Evolutionary conservation across 2,113 vertebrate species (phyloP).

Genomic region (Crotalus tigris): DNA sequence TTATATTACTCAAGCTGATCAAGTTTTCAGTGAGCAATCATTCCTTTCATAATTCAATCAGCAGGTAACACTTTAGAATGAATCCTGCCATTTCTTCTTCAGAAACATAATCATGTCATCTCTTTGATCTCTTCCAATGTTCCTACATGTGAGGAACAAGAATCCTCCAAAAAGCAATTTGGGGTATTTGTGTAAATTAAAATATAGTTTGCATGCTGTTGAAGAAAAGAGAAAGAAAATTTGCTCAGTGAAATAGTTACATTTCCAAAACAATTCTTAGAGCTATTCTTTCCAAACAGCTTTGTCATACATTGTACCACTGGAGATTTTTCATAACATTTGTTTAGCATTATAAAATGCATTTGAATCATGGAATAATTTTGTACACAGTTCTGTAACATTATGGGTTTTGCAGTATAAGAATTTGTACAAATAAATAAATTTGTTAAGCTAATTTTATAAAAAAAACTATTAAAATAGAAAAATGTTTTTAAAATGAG

Average conservation of each 20-base stretch:
- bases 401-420: background rate
- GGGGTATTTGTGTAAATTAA: background rate
- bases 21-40: background rate
- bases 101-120: slow-evolving; percentile 34
- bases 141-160: background rate
- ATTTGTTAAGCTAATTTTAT: background rate
- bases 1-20: background rate
- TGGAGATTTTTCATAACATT: background rate
- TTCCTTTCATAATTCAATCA: slow-evolving; percentile 11
- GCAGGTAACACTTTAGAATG: slow-evolving; percentile 27
- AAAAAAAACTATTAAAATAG: background rate
- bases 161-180: slow-evolving; percentile 23
- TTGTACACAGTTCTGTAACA: background rate
- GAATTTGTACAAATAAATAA: background rate
- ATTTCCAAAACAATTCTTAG: background rate
- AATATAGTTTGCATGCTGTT: background rate
- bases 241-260: background rate
- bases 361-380: background rate
- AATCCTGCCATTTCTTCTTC: slow-evolving; percentile 36
- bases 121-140: slow-evolving; percentile 15
- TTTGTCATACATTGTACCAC: background rate
- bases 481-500: background rate
- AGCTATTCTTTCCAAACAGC: background rate
- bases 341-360: background rate
- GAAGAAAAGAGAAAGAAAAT: slow-evolving; percentile 8